Conservation (phyloP, 2,113 vertebrate species). For the Eidolon helvum region DNA sequence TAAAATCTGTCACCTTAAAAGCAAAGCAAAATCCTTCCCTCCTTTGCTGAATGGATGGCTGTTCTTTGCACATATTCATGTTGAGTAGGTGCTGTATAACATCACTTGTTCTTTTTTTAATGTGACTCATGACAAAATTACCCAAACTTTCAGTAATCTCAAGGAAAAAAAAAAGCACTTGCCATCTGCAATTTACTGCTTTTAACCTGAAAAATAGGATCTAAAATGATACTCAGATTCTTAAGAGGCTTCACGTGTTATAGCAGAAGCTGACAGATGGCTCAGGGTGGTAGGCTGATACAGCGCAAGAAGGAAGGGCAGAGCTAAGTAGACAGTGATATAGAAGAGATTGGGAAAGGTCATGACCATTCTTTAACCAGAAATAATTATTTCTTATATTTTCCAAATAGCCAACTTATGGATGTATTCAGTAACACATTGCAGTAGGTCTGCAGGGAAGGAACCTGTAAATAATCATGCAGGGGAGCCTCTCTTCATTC, state of each 20-base stretch:
- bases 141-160: slow-evolving; percentile 83
- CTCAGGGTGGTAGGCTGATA: neutral
- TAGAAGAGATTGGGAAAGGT: slow-evolving; percentile 67
- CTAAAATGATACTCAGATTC: slow-evolving; percentile 80
- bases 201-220: slow-evolving; percentile 82
- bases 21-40: neutral
- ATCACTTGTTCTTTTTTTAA: slow-evolving; percentile 86
- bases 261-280: slow-evolving; percentile 75
- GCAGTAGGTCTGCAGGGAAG: neutral
- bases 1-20: slow-evolving; percentile 26
- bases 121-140: slow-evolving; percentile 86
- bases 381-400: neutral
- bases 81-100: slow-evolving; percentile 81
- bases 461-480: neutral
- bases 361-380: neutral
- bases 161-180: slow-evolving; percentile 75
- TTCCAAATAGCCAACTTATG: neutral
- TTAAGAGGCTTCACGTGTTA: slow-evolving; percentile 71
- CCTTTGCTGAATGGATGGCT: slow-evolving; percentile 71
- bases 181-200: slow-evolving; percentile 85
- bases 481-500: neutral
- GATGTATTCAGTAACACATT: neutral
- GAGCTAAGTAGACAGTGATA: slow-evolving; percentile 18
- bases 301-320: neutral
- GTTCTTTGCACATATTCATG: slow-evolving; percentile 76